Evolutionary conservation across 2,888 invertebrate genomes (phyloP).

Genomic region (Norana najaformis): DNA sequence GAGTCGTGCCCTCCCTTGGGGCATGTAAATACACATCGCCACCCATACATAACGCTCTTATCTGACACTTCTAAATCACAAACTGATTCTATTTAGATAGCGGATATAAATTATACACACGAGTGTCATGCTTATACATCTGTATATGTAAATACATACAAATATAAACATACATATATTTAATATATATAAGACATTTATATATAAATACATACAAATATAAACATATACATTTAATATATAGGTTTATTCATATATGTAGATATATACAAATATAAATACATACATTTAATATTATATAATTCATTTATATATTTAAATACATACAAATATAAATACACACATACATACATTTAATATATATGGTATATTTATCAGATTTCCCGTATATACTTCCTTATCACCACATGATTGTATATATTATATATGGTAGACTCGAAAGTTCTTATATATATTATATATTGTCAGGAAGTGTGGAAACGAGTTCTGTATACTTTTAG

Average conservation of each 20-base stretch:
- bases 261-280: not conserved
- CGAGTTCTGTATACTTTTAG: not conserved
- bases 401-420: too few relatives aligned
- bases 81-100: not conserved
- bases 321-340: not conserved
- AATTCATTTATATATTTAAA: too few relatives aligned
- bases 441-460: not conserved
- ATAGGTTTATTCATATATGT: too few relatives aligned
- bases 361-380: not conserved
- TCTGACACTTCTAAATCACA: not conserved
- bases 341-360: not conserved
- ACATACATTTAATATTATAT: not conserved
- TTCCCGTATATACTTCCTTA: too few relatives aligned
- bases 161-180: not conserved
- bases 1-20: not conserved
- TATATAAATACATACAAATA: too few relatives aligned
- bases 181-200: too few relatives aligned
- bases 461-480: too few relatives aligned
- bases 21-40: not conserved
- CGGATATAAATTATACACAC: not conserved
- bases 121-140: too few relatives aligned
- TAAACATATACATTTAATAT: too few relatives aligned
- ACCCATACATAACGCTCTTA: not conserved
- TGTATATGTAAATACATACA: not conserved
- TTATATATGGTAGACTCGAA: too few relatives aligned